These are phyloP conservation scores for Lucinisca nassula DNA, from an alignment of 2,888 invertebrate genomes.

Conservation along the genomic window DNA sequence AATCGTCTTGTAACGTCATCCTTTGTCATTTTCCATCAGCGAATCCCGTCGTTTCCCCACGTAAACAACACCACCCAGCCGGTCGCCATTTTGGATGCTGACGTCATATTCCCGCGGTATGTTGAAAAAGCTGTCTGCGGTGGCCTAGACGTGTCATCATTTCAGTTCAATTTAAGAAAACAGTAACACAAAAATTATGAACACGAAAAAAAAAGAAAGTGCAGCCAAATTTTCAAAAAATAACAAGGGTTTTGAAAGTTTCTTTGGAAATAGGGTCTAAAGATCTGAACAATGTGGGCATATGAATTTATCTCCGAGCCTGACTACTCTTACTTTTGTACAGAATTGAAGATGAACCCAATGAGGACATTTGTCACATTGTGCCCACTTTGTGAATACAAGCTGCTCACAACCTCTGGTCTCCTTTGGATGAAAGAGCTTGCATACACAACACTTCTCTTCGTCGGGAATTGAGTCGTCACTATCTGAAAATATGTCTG, in stretches of 20 bases:
- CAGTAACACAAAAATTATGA: not conserved
- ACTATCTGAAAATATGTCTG: not conserved
- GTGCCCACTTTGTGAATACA: slow-evolving; percentile 36
- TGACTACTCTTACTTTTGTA: slow-evolving; percentile 17
- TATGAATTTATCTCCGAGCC: slow-evolving; percentile 1
- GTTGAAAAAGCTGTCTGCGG: not conserved
- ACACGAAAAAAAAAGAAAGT: not conserved
- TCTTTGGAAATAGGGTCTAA: not conserved
- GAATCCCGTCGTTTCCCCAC: too few species aligned
- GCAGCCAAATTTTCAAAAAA: not conserved
- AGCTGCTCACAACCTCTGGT: not conserved
- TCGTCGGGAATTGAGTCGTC: not conserved
- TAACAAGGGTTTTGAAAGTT: not conserved
- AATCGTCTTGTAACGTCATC: too few species aligned
- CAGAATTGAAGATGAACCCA: slow-evolving; percentile 35
- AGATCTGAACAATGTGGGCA: slow-evolving; percentile 31
- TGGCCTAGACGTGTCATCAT: not conserved
- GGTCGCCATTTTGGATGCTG: not conserved
- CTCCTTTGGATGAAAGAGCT: slow-evolving; percentile 2
- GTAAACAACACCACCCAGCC: too few species aligned
- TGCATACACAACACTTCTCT: slow-evolving; percentile 35
- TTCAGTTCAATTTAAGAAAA: not conserved
- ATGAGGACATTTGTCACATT: slow-evolving; percentile 30
- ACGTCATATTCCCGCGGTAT: not conserved
- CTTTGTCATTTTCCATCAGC: too few species aligned